Evolutionary conservation across 2,113 vertebrate genomes (phyloP).

Genomic region (Lichenostomus cassidix): DNA sequence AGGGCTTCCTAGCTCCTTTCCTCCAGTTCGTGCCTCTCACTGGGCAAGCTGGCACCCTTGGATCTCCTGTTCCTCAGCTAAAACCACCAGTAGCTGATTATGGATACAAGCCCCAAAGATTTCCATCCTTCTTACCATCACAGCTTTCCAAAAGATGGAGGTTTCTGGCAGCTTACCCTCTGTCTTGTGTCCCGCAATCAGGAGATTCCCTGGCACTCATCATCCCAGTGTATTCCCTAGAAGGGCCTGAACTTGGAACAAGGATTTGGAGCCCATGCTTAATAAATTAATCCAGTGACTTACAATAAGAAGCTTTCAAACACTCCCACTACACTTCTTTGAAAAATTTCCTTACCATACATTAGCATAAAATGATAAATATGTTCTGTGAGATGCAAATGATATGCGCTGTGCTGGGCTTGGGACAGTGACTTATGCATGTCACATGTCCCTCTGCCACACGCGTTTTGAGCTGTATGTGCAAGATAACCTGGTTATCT

Average conservation of each 20-base stretch:
- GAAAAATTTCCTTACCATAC: neutral
- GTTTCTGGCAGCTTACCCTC: neutral
- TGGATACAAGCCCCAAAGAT: neutral
- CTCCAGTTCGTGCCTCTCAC: neutral
- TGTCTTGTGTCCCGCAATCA: neutral
- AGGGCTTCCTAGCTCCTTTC: neutral
- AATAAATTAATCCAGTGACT: neutral
- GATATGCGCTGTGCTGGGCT: neutral
- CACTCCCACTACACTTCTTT: neutral
- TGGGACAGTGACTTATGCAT: neutral
- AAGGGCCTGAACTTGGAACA: neutral
- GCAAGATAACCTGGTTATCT: constrained; percentile 34
- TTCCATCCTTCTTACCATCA: neutral
- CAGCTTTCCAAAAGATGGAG: neutral
- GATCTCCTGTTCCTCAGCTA: neutral
- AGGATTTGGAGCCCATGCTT: neutral
- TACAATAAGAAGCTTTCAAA: neutral
- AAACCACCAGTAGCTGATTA: neutral
- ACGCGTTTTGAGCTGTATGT: neutral
- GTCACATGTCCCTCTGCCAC: neutral
- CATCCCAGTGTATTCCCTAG: neutral
- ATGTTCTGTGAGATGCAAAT: neutral
- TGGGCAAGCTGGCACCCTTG: neutral
- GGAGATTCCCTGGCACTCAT: neutral
- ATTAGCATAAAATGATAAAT: neutral